These are phyloP conservation scores for Automeris io DNA, from an alignment of 2,888 invertebrate species.

Conservation along the genomic window DNA sequence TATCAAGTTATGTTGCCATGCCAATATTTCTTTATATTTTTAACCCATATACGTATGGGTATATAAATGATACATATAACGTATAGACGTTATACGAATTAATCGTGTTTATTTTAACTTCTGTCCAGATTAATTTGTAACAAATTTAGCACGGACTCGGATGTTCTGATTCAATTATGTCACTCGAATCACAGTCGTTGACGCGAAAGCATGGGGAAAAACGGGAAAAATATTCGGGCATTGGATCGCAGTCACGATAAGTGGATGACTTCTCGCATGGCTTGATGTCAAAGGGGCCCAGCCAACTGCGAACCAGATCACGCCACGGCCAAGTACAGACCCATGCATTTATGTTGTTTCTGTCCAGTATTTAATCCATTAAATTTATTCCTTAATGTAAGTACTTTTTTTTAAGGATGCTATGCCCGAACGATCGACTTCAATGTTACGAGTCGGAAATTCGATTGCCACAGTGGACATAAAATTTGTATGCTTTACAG, in stretches of 20 bases:
- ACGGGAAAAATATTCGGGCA: slow-evolving; percentile 68
- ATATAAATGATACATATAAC: neutral
- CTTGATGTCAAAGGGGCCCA: slow-evolving; percentile 65
- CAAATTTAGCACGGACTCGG: slow-evolving; percentile 37
- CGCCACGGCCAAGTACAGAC: slow-evolving; percentile 22
- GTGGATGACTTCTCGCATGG: slow-evolving; percentile 74
- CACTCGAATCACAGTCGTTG: slow-evolving; percentile 54
- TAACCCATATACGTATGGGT: no score
- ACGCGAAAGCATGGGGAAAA: slow-evolving; percentile 68
- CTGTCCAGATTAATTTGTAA: slow-evolving; percentile 65
- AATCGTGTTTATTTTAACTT: slow-evolving; percentile 14
- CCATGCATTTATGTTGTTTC: slow-evolving; percentile 6
- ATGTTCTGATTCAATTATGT: slow-evolving; percentile 68
- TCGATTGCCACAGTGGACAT: no score
- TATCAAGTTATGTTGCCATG: no score
- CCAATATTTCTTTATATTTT: no score
- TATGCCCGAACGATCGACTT: no score
- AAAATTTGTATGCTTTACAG: no score
- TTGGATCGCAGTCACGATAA: slow-evolving; percentile 69
- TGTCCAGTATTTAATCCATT: neutral
- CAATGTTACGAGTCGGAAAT: no score
- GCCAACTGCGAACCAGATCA: slow-evolving; percentile 41
- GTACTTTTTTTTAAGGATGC: no score
- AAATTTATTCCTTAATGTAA: neutral
- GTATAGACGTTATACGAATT: neutral